Evolutionary conservation across 2,797 vertebrate genomes (phyloP).

Genomic region (Thunnus albacares): DNA sequence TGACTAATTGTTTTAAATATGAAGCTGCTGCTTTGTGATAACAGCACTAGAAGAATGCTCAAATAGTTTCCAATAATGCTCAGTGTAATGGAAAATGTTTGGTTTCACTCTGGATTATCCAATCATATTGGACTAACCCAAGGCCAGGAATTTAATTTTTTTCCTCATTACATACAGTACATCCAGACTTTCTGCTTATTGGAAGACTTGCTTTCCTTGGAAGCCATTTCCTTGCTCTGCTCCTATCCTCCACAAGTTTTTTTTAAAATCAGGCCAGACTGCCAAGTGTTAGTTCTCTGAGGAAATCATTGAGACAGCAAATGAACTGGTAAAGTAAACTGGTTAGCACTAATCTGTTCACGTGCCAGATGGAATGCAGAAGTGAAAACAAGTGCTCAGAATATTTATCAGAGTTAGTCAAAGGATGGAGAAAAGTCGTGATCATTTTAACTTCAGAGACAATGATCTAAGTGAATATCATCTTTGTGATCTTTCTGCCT

Average conservation of each 20-base stretch:
- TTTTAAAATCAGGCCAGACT: constrained; percentile 30
- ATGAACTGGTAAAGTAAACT: constrained; percentile 26
- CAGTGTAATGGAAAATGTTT: constrained; percentile 29
- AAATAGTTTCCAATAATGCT: constrained; percentile 23
- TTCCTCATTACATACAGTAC: constrained; percentile 34
- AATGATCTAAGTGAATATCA: constrained; percentile 17
- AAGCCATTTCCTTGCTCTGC: constrained; percentile 45
- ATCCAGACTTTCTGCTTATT: constrained; percentile 13
- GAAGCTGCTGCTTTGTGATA: constrained; percentile 41
- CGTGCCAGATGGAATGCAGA: constrained; percentile 5
- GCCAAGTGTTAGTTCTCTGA: constrained; percentile 35
- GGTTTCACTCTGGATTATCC: constrained; percentile 22
- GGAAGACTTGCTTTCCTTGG: constrained; percentile 33
- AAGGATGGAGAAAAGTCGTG: not conserved
- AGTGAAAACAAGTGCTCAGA: constrained; percentile 16
- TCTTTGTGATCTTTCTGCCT: constrained; percentile 28
- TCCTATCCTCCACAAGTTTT: constrained; percentile 5
- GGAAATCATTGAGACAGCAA: constrained; percentile 40
- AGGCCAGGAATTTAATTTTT: constrained; percentile 53
- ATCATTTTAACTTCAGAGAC: constrained; percentile 7
- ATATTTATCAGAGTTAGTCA: constrained; percentile 33
- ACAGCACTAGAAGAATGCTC: not conserved
- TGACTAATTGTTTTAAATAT: constrained; percentile 31
- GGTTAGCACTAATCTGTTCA: constrained; percentile 14
- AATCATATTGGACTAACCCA: constrained; percentile 35